Evolutionary conservation across 1,140 invertebrate species (phyloP), one percentile per base, ranked within the genome.

Genomic region (Pteromalus puparum): DNA sequence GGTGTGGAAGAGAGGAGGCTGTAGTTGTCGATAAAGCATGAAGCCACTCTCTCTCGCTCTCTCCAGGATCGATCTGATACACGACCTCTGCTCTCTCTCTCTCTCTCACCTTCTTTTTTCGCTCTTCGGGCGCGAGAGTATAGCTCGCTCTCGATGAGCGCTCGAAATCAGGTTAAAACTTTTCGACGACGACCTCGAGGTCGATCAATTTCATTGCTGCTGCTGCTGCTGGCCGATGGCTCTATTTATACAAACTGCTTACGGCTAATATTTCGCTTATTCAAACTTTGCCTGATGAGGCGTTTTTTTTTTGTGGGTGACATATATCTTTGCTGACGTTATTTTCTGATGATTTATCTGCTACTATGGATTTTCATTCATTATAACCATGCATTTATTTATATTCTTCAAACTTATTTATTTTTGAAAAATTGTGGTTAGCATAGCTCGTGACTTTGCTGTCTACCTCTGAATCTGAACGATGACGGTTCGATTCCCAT

Each of bases 161-260:
- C 28, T 46, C n/a, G 21, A 72, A 84, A 84, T 75, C 78, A 78
- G 78, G 83, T 84, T 84, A 84, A 84, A 84, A 81, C 77, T 84
- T 84, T 80, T 84, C n/a, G 48, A 73, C 82, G 67, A 38, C 82
- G 75, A 18, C 46, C 34, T 21, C 42, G 15, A 72, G 68, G 70
- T n/a, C 30, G 77, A 79, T 80, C 77, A 61, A 67, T 80, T 79
- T 78, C 68, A 28, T 72, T 78, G 2, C 68, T 74, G 21, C 18
- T 38, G 24, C 48, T 78, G 2, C 68, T 74, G 21, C 7, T 74
- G 24, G 38, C 3, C 46, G n/a, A 28, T 5, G 12, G 53, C 38
- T 72, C 67, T 78, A 48, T 72, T 83, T 70, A 78, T 72, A 38
- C 26, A 61, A 78, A 78, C 7, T 72, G 24, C 21, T 70, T 48